A percentile compares a stretch with the other conserved stretches of the same genome.
Conservation (phyloP, 1,140 invertebrate species). For the Dendroctonus ponderosae region DNA sequence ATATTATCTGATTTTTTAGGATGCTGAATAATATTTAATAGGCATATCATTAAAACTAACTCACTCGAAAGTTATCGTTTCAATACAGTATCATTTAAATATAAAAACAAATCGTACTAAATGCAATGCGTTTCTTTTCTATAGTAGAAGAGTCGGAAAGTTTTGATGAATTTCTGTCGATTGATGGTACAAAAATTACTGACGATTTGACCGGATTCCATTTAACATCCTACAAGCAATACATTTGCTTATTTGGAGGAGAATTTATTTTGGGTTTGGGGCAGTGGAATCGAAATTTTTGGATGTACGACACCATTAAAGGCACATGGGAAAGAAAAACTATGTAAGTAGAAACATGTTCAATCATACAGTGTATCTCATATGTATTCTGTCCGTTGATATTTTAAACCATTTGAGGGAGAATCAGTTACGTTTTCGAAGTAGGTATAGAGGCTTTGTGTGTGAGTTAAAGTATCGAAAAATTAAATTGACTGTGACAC, state of each 20-base stretch:
- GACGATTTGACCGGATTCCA: conserved; percentile 38
- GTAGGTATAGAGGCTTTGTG: background rate
- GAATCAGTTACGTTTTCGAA: background rate
- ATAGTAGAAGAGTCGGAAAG: conserved; percentile 10
- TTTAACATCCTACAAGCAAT: conserved; percentile 42
- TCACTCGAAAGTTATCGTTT: background rate
- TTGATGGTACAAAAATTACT: conserved; percentile 32
- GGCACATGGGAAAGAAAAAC: conserved; percentile 41
- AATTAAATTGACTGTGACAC: background rate
- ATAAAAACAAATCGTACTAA: background rate
- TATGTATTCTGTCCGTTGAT: background rate
- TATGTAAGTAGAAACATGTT: too few species aligned
- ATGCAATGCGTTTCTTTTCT: conserved; percentile 1
- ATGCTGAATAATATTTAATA: background rate
- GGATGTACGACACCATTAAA: conserved; percentile 40
- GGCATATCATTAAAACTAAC: background rate
- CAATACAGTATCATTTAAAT: background rate
- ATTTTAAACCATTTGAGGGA: background rate
- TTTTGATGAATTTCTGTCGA: conserved; percentile 26
- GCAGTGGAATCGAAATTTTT: conserved; percentile 44
- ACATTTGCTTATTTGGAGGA: conserved; percentile 45
- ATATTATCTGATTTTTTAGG: background rate
- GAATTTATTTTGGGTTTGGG: conserved; percentile 38
- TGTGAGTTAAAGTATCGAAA: background rate
- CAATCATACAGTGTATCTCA: too few species aligned